Base-by-base conservation (phyloP, 2,113 vertebrate species). In the Trematomus loennbergii region DNA sequence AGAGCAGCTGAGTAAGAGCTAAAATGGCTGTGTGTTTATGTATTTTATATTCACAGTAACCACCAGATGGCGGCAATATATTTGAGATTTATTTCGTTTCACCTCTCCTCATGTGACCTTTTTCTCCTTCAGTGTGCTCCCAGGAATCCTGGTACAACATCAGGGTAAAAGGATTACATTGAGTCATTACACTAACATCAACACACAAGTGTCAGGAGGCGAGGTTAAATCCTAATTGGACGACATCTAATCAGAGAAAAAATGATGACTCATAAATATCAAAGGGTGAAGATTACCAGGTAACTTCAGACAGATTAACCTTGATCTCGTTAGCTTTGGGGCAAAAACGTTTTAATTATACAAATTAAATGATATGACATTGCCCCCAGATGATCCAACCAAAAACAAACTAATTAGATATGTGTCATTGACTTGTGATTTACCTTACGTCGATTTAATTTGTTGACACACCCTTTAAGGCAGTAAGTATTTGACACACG, bases 11-110 rank as follows among this genome's bases (percentile, higher is more conserved):
- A 18, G 18, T n/a, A 15, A 16, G 0, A 78, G 29, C 52, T 76
- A 64, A 64, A 75, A 78, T 72, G 55, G 52, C 1, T 66, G 25
- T 66, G 25, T 64, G 12, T 43, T 11, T 12, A 36, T 46, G 12
- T 13, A 59, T 7, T 12, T 40, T n/a, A 45, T 63, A 49, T 43
- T 72, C 43, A 55, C 12, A 66, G 2, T 33, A 36, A 77, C 82
- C 91, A 87, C 58, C 81, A 90, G 89, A 60, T 90, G 92, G 55
- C 85, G 85, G 66, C 46, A 63, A 50, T 82, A 53, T 46, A 54
- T 54, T 36, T 46, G 2, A 46, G 4, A 20, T 12, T 12, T 62
- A 2, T 17, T 0, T 25, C 43, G 8, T 43, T 75, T 48, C 16
- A 50, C 36, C 10, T 15, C 0, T 4, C 66, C 59, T 66, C n/a